Percentiles rank a stretch among this genome's conserved stretches.
phyloP scores from a whole-genome alignment of 2,888 invertebrate genomes.

The Cheilosia impressa region DNA sequence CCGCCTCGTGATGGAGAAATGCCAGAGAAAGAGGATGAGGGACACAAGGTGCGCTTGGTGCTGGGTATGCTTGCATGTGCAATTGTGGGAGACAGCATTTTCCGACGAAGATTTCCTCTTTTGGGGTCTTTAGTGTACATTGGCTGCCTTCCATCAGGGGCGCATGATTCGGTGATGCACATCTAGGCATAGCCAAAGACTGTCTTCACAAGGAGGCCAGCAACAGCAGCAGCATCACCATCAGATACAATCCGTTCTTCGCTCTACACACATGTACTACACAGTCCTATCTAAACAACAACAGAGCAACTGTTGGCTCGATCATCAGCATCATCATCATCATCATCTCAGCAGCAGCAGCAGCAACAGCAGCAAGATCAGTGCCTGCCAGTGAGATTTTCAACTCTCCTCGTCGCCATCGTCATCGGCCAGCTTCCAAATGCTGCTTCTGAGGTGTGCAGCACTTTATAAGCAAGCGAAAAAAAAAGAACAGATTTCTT shows the following conservation, averaged over 20 bases:
- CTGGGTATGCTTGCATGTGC: conserved; percentile 26
- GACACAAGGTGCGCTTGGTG: neutral
- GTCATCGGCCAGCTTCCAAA: conserved; percentile 58
- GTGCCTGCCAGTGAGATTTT: conserved; percentile 49
- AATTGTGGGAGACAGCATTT: conserved; percentile 73
- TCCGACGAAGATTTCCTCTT: conserved; percentile 59
- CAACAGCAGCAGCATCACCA: conserved; percentile 59
- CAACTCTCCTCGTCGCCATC: conserved; percentile 28
- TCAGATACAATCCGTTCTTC: conserved; percentile 63
- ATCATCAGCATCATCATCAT: conserved; percentile 66
- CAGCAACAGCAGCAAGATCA: conserved; percentile 36
- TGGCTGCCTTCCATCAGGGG: conserved; percentile 71
- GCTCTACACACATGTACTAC: conserved; percentile 59
- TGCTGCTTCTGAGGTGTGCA: conserved; percentile 74
- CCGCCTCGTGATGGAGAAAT: conserved; percentile 62
- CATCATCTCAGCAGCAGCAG: conserved; percentile 26
- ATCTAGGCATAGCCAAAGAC: conserved; percentile 48
- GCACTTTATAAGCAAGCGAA: conserved; percentile 63
- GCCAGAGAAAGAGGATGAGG: conserved; percentile 18
- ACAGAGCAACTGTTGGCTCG: conserved; percentile 67
- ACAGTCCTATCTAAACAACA: conserved; percentile 57
- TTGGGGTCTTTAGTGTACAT: conserved; percentile 72
- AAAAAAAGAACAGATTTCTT: conserved; percentile 43
- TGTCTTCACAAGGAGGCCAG: conserved; percentile 67
- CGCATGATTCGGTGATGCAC: conserved; percentile 73